These are phyloP conservation scores for Microtus pennsylvanicus DNA, from an alignment of 2,113 vertebrate genomes.

Conservation along the genomic window DNA sequence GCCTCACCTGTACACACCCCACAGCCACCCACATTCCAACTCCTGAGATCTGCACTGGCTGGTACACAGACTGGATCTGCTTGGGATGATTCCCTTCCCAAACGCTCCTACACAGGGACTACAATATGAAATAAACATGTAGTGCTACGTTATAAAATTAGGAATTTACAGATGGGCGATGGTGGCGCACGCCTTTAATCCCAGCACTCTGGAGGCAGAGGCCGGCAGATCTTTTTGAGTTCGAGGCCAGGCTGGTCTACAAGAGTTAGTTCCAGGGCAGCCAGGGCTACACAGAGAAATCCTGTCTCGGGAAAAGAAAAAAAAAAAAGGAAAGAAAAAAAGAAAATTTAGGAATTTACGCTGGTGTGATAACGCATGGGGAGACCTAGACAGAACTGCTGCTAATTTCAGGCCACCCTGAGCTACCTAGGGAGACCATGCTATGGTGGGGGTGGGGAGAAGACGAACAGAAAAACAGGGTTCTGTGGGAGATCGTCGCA, in stretches of 20 bases:
- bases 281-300: too few species aligned
- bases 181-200: too few species aligned
- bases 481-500: too few species aligned
- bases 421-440: background rate
- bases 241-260: too few species aligned
- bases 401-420: background rate
- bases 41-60: background rate
- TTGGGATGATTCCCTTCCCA: background rate
- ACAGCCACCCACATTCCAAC: background rate
- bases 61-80: background rate
- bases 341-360: too few species aligned
- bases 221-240: too few species aligned
- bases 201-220: too few species aligned
- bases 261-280: too few species aligned
- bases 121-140: conserved; percentile 29
- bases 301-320: too few species aligned
- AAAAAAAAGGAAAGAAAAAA: too few species aligned
- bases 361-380: background rate
- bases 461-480: background rate
- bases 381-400: background rate
- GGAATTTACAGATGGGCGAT: too few species aligned
- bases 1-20: background rate
- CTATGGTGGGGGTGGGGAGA: background rate
- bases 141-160: background rate
- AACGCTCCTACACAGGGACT: background rate